phyloP scores from a whole-genome alignment of 1,140 invertebrate genomes.

The Bombus superbus region DNA sequence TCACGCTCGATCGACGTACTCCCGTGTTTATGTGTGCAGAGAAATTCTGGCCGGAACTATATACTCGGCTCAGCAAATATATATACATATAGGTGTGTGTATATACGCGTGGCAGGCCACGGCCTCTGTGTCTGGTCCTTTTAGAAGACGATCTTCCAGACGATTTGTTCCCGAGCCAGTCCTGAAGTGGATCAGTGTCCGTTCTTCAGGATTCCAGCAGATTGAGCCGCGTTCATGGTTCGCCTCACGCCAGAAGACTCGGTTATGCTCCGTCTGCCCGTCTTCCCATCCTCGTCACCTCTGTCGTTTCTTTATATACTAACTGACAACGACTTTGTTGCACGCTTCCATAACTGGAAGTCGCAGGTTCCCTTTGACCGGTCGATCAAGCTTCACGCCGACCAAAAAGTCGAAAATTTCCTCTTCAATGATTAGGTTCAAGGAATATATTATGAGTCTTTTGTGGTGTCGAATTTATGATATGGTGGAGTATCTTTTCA shows the following conservation, averaged over 20 bases:
- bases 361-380: conserved; percentile 74
- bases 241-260: conserved; percentile 72
- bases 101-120: conserved; percentile 7
- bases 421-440: conserved; percentile 7
- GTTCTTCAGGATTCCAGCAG: conserved; percentile 78
- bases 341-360: conserved; percentile 62
- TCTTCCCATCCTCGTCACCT: conserved; percentile 24
- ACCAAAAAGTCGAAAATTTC: conserved; percentile 43
- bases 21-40: conserved; percentile 12
- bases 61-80: too few species aligned
- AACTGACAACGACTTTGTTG: conserved; percentile 71
- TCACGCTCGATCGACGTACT: conserved; percentile 57
- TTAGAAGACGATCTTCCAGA: conserved; percentile 75
- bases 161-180: conserved; percentile 59
- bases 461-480: neutral
- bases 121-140: conserved; percentile 54
- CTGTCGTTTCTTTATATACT: conserved; percentile 53
- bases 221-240: conserved; percentile 76
- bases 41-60: conserved; percentile 25
- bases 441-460: neutral
- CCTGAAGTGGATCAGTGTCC: conserved; percentile 67
- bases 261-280: conserved; percentile 42
- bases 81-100: neutral
- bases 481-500: neutral
- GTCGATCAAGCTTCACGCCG: conserved; percentile 38